These are phyloP conservation scores for Triplophysa yarkandensis DNA, from an alignment of 2,797 vertebrate species.

Conservation along the genomic window DNA sequence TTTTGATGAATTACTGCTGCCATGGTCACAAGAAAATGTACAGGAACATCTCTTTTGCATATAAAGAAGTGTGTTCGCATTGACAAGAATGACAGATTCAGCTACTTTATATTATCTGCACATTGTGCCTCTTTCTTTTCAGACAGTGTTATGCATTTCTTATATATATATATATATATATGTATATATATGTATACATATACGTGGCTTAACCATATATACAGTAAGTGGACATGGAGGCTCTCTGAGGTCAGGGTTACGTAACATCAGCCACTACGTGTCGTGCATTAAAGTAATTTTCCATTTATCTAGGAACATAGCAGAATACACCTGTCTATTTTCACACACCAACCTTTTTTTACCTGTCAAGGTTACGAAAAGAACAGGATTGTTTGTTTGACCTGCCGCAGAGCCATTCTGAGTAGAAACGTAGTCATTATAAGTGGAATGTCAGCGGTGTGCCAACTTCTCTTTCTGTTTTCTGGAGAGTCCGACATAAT, in stretches of 20 bases:
- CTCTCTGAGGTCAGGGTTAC: not conserved
- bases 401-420: not conserved
- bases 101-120: no score
- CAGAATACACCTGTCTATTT: not conserved
- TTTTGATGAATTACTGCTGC: not conserved
- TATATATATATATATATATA: no score
- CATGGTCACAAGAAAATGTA: not conserved
- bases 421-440: not conserved
- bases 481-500: slow-evolving; percentile 15
- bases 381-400: not conserved
- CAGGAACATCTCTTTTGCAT: not conserved
- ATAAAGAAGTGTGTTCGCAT: not conserved
- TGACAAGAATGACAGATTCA: not conserved
- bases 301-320: not conserved
- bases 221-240: no score
- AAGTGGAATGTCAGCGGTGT: not conserved
- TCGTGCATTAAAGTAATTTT: not conserved
- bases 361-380: not conserved
- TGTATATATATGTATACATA: no score
- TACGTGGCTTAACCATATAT: no score
- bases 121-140: no score
- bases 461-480: not conserved
- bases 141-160: no score
- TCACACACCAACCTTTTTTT: not conserved
- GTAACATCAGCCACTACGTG: not conserved